Base-by-base conservation (phyloP, 2,888 invertebrate genomes). In the Lycaena phlaeas region DNA sequence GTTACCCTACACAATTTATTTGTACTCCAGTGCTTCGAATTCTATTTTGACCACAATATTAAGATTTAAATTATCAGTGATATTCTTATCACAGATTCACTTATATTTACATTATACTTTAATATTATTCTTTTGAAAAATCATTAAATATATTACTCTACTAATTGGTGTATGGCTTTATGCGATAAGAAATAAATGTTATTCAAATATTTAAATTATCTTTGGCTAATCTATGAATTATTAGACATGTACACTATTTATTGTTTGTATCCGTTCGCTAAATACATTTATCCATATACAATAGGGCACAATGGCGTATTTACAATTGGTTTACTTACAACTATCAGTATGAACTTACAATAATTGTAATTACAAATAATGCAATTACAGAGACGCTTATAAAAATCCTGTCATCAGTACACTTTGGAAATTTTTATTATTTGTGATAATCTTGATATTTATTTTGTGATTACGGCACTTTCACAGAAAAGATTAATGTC, bases 21-120 rank as follows among this genome's bases (percentile, higher is more conserved):
- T 82, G 81, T 82, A 82, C 81, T 81, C 66, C 63, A 73, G 74
- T 77, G 76, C 74, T 61, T 61, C 50, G 45, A 50, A 44, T 36
- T 30, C 31, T 30, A 42, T 43, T 43, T 34, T 40, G 36, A 41
- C 36, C 7, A 28, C 29, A 30, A 45, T 31, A 34, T 37, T 44
- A 43, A n/a, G n/a, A n/a, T 26, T 41, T 34, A 29, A 45, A 43
- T 38, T 41, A 44, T 45, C 46, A 48, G 53, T 52, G 53, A 53
- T 49, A 42, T 27, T 42, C 27, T 28, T 55, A 55, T 55, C 53
- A 55, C 55, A 55, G 55, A 52, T 48, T 44, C 49, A 50, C 49
- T 53, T 53, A 45, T 47, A 26, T 25, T 31, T 25, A 9, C 17
- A 11, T 22, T 4, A 4, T 15, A 18, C 17, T 17, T 7, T 10